Evolutionary conservation across 1,140 invertebrate species (phyloP), one percentile per base, ranked within the genome.

Genomic region (Drosophila takahashii): DNA sequence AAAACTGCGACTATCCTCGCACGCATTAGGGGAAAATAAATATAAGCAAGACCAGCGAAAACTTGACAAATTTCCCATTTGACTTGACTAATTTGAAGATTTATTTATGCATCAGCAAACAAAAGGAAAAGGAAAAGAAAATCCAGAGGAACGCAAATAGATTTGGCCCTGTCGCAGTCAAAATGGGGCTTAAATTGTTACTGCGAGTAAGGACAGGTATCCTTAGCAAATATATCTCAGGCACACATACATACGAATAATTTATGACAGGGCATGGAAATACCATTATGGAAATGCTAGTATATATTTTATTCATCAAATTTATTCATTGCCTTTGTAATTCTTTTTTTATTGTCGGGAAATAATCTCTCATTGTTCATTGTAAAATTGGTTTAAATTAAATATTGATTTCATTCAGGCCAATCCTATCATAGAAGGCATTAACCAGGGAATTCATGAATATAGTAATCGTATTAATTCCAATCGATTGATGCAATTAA

Each of bases 51-150:
- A 27, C 3, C 50, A 57, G 50, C 41, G 27, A 26, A 41, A 70
- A 69, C 45, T 47, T 65, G 70, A 45, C 59, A 75, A 53, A 79
- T 59, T 44, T 71, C 56, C 53, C 74, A 64, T 65, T 45, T 34
- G 66, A 78, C 66, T 65, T 78, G 66, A 78, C 76, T 72, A 78
- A 72, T 78, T 77, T 70, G 64, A 51, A 61, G 57, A 73, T 50
- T 70, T 70, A 70, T 70, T 70, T 70, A 70, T 70, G 66, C 66
- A 70, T 70, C 64, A 70, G 65, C 50, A 70, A 15, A 70, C 50
- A 69, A 69, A 69, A 3, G 22, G 3, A 22, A 22, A 32, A 37
- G 10, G 32, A 37, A 67, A 48, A 32, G 34, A 57, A 57, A 70
- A 70, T 39, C 64, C 41, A 70, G 34, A 48, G 66, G 47, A 70